Conservation (phyloP, 2,797 vertebrate species). For the Neosilurus mollespiculum region DNA sequence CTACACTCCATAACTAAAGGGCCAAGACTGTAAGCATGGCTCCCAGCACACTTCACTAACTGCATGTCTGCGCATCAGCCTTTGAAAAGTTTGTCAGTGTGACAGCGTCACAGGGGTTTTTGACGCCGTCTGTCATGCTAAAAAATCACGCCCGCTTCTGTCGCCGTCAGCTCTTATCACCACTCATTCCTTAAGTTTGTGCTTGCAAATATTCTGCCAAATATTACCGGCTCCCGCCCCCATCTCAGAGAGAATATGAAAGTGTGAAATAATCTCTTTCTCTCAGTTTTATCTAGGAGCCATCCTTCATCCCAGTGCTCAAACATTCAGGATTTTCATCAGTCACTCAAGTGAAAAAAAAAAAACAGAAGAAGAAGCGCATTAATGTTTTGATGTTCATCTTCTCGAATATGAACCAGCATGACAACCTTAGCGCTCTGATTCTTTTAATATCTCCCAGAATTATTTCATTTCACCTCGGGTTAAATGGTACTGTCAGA, state of each 20-base stretch:
- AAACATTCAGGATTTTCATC: conserved; percentile 70
- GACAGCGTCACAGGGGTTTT: conserved; percentile 77
- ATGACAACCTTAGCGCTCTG: conserved; percentile 69
- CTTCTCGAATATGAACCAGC: conserved; percentile 69
- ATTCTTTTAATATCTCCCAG: conserved; percentile 71
- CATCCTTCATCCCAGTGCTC: conserved; percentile 79
- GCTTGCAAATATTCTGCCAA: conserved; percentile 76
- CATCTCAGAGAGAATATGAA: conserved; percentile 75
- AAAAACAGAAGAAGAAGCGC: conserved; percentile 62
- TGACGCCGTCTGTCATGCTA: conserved; percentile 79
- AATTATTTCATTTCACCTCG: conserved; percentile 75
- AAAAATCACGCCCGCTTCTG: conserved; percentile 76
- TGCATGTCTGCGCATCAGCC: conserved; percentile 67
- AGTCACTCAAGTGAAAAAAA: conserved; percentile 68
- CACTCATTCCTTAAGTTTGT: conserved; percentile 79
- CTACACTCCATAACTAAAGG: conserved; percentile 68
- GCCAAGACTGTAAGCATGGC: conserved; percentile 68
- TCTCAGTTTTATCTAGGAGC: conserved; percentile 74
- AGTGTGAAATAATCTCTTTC: conserved; percentile 78
- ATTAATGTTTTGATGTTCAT: conserved; percentile 82
- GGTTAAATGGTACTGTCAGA: conserved; percentile 77
- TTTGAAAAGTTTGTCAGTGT: conserved; percentile 81
- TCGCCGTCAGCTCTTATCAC: conserved; percentile 81
- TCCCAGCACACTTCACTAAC: conserved; percentile 70
- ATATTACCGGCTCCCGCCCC: conserved; percentile 75